Base-by-base conservation (phyloP, 2,113 vertebrate genomes). In the Heterocephalus glaber region DNA sequence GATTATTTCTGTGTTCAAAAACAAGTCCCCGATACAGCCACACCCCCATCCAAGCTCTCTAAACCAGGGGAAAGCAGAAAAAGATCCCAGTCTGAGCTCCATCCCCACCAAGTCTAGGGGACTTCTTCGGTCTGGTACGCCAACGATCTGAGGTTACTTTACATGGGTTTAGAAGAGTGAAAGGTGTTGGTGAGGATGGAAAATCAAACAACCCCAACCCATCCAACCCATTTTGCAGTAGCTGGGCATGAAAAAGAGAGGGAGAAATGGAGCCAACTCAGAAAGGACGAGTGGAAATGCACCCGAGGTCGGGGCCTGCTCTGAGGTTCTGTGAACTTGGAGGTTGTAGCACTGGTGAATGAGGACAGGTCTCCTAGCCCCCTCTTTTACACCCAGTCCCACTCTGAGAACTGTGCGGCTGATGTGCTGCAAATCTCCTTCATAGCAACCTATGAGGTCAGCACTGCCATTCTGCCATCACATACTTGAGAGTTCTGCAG, bases 331-430 rank as follows among this genome's bases (percentile, higher is more conserved):
- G 16, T 2, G 14, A 76, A 52, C 47, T 56, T 65, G 28, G 28
- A 6, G 26, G 6, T 61, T 0, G 0, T 63, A 24, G 8, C 6
- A 10, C 1, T 7, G 24, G 38, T 33, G 26, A 33, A 30, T 2
- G 1, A 49, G 30, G 47, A 7, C 52, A 7, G 52, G 47, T 17
- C 76, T 35, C 82, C 60, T 38, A 28, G 41, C 28, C 5, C 3
- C 87, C 63, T 33, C 19, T 35, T 33, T 49, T 33, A n/a, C 19
- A 49, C 14, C 26, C 41, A 35, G 4, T 1, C 33, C 33, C 11
- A 4, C 5, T n/a, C 54, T 52, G 33, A 76, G 44, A 33, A 47
- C 47, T 16, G 24, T 11, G 8, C 30, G n/a, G 66, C n/a, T 22
- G 44, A 65, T 6, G 14, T 5, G 63, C 24, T 7, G 4, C 61